These are phyloP conservation scores for Greenwoodochromis staneri DNA, from an alignment of 2,113 vertebrate genomes.

Conservation along the genomic window DNA sequence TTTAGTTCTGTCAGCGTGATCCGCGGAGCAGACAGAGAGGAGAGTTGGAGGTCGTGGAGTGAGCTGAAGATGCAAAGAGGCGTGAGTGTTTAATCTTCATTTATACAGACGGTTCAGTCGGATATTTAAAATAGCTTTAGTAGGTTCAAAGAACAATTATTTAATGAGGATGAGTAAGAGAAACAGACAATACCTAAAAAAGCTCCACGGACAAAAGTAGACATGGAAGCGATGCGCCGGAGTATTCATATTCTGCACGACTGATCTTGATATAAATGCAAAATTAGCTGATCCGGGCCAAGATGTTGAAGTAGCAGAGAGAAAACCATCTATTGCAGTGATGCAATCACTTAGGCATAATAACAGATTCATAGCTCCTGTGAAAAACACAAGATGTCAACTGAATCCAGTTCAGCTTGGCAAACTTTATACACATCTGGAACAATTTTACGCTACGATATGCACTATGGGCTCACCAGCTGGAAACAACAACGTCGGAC, in stretches of 20 bases:
- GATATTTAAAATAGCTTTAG: slow-evolving; percentile 17
- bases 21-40: neutral
- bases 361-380: neutral
- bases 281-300: neutral
- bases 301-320: neutral
- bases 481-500: neutral
- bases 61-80: neutral
- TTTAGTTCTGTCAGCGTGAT: slow-evolving; percentile 4
- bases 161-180: neutral
- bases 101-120: neutral
- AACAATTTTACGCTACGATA: neutral
- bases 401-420: neutral
- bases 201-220: neutral
- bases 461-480: neutral
- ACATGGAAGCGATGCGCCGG: neutral
- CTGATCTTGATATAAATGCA: slow-evolving; percentile 2
- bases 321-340: neutral
- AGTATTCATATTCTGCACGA: neutral
- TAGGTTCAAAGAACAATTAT: slow-evolving; percentile 15
- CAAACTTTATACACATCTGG: neutral
- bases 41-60: neutral
- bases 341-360: neutral
- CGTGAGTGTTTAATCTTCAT: slow-evolving; percentile 22
- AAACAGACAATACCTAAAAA: neutral
- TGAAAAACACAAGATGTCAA: neutral